phyloP scores from a whole-genome alignment of 2,888 invertebrate species.

The Agrochola circellaris region DNA sequence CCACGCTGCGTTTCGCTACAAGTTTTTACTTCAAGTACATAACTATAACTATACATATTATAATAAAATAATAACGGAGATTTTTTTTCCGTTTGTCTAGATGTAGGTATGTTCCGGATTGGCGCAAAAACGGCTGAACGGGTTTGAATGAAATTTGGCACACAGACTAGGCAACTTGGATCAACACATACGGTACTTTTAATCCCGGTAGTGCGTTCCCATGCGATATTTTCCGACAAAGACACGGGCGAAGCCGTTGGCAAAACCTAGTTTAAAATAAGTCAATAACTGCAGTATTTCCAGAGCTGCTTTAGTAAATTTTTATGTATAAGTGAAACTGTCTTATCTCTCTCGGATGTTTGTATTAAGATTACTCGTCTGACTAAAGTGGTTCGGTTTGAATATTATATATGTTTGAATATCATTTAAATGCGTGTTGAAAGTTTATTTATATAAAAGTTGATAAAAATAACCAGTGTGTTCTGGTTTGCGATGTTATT shows the following conservation, averaged over 20 bases:
- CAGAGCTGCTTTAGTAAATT: not conserved
- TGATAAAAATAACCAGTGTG: constrained; percentile 33
- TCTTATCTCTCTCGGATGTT: constrained; percentile 37
- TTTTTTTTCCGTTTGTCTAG: not conserved
- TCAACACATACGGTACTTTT: not conserved
- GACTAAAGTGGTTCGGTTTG: constrained; percentile 27
- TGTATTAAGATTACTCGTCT: constrained; percentile 12
- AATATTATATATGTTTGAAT: constrained; percentile 38
- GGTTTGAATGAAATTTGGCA: not conserved
- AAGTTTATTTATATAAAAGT: constrained; percentile 47
- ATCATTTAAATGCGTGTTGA: constrained; percentile 40
- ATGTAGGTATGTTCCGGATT: not conserved
- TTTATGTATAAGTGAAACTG: constrained; percentile 9
- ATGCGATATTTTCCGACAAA: not conserved
- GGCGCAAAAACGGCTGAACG: not conserved
- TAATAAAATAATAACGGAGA: not conserved
- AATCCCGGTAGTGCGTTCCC: not conserved
- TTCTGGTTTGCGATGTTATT: constrained; percentile 35
- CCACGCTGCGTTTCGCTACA: constrained; percentile 16
- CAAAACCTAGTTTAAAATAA: constrained; percentile 7
- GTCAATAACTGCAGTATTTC: constrained; percentile 19
- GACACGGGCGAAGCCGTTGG: not conserved
- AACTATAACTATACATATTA: not conserved
- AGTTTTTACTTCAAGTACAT: constrained; percentile 31
- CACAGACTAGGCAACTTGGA: not conserved